A percentile compares a stretch with the other conserved stretches of the same genome.
phyloP scores from a whole-genome alignment of 2,888 invertebrate genomes.

The Latrodectus hesperus region DNA sequence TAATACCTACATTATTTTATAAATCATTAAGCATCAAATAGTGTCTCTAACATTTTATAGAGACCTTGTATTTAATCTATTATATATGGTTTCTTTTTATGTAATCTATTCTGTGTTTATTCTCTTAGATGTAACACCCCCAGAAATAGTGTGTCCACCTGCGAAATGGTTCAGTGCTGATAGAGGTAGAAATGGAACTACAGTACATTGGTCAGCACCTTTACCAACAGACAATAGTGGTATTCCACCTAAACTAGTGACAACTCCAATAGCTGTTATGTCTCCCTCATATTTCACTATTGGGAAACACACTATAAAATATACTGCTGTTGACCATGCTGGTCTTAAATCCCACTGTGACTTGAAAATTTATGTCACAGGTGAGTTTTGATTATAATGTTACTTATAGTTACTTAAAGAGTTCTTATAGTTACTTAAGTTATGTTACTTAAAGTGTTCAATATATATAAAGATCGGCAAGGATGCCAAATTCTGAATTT shows the following conservation, averaged over 20 bases:
- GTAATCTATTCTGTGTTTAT: not conserved
- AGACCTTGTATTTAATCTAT: too few species aligned
- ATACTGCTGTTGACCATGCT: constrained; percentile 25
- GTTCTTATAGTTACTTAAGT: too few species aligned
- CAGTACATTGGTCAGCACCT: constrained; percentile 19
- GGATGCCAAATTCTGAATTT: too few species aligned
- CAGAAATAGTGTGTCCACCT: constrained; percentile 30
- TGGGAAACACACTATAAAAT: constrained; percentile 1
- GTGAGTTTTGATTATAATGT: constrained; percentile 13
- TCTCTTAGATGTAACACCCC: constrained; percentile 39
- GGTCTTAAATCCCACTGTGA: constrained; percentile 13
- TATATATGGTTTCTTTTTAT: too few species aligned
- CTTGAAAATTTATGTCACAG: constrained; percentile 25
- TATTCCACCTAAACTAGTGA: constrained; percentile 12
- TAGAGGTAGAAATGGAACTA: constrained; percentile 11
- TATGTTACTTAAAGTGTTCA: too few species aligned
- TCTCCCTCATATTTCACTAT: not conserved
- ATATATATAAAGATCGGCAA: too few species aligned
- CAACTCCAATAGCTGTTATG: not conserved
- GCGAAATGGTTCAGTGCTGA: not conserved
- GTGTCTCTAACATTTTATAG: too few species aligned
- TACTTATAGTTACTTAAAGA: not conserved
- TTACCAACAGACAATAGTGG: constrained; percentile 44
- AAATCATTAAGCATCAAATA: too few species aligned
- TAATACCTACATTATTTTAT: too few species aligned